Base-by-base conservation (phyloP, 2,113 vertebrate genomes). In the Thunnus thynnus region DNA sequence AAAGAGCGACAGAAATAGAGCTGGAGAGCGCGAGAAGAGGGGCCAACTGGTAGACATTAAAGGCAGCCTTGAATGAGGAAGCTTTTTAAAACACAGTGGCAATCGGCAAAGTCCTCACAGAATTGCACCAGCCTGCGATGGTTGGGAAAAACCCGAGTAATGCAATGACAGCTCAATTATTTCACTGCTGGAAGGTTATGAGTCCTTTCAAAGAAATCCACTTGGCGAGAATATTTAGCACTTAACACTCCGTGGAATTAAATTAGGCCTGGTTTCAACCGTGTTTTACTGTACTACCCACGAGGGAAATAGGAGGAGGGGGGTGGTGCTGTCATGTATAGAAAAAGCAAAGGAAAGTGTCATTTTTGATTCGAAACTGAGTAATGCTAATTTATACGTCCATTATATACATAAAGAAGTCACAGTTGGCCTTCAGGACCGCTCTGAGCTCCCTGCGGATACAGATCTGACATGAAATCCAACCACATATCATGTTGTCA, bases 91-190 rank as follows among this genome's bases (percentile, higher is more conserved):
- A 85, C 64, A 80, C 61, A 61, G 70, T 52, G 64, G 72, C 65
- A 69, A 88, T 78, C 60, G n/a, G 72, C 79, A 68, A 20, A 71
- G 25, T 81, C 80, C 86, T 88, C 63, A 17, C 65, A 80, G 77
- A 74, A 82, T 5, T 72, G 64, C 61, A 78, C 46, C 30, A 78
- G 76, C 46, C 73, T 61, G 74, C 27, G 10, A 78, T 57, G 44
- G 76, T 76, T 71, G 41, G 66, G 75, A 78, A 82, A 84, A 80
- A 74, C 68, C 67, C 10, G 55, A 72, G 51, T 63, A 80, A 85
- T 55, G 66, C 72, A 73, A 60, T 76, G 78, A 89, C 79, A 69
- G 72, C 82, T 86, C 83, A 89, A 92, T 93, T 90, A 90, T 90
- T 94, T 87, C 76, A 65, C 58, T 52, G 83, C 89, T 89, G 61